Base-by-base conservation (phyloP, 2,888 invertebrate species). In the Caradrina clavipalpis region DNA sequence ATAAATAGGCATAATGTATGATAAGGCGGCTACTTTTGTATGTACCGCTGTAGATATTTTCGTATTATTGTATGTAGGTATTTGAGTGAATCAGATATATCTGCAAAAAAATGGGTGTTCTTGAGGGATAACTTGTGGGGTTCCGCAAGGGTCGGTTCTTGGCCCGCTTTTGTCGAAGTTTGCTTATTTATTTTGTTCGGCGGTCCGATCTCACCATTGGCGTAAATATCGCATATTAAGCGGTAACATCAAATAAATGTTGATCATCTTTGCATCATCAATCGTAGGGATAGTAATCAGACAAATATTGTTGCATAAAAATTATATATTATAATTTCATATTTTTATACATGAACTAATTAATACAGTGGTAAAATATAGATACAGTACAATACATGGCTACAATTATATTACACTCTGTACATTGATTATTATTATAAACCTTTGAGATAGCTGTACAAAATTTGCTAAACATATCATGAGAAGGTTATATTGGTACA, bases 381-480 rank as follows among this genome's bases (percentile, higher is more conserved):
- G 73, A 76, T 76, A 76, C 56, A 64, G 17, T 54, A 54, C 31
- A 68, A 58, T 69, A 78, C 62, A 73, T 76, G 65, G 54, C 69
- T 80, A 79, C 80, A 81, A 76, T 74, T 81, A 80, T 75, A 75
- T 72, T 69, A 56, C 65, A 72, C 17, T 75, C 78, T 85, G 78
- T 86, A 88, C 81, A 88, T 62, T 81, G 65, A 80, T 66, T 76
- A 67, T 76, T 73, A 71, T 55, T 31, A 45, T 50, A 68, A 62
- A 58, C 19, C 22, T 62, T 54, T 57, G 19, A 59, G 55, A 62
- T 45, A 45, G 22, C 67, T 78, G 39, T 80, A 73, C 54, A 78
- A 45, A 50, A 39, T 54, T 60, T 50, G 35, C 17, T 65, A 17
- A 31, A 72, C 21, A 45, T 59, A 42, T 42, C 19, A 54, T 19